A percentile compares a stretch with the other conserved stretches of the same genome.
Evolutionary conservation across 2,888 invertebrate genomes (phyloP).

Genomic region (Caenorhabditis becei): DNA sequence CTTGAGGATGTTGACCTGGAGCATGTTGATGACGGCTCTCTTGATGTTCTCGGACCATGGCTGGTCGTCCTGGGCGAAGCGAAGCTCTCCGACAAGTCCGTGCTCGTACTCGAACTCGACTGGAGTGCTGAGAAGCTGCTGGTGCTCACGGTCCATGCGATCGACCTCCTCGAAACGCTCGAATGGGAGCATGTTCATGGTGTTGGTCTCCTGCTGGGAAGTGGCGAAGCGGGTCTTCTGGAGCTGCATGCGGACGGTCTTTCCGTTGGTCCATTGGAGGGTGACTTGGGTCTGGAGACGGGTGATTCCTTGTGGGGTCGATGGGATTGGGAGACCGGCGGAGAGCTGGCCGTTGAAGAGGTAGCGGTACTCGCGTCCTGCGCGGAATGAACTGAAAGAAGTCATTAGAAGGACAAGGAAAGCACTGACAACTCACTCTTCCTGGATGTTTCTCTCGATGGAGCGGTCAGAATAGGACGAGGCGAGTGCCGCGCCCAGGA

Average conservation of each 20-base stretch:
- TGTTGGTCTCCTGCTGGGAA: constrained; percentile 62
- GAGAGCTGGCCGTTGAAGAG: constrained; percentile 71
- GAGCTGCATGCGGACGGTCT: constrained; percentile 65
- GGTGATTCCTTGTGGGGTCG: constrained; percentile 71
- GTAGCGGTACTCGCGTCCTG: constrained; percentile 68
- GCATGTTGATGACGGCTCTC: constrained; percentile 78
- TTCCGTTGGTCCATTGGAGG: constrained; percentile 67
- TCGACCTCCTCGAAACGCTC: constrained; percentile 60
- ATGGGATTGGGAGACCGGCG: constrained; percentile 73
- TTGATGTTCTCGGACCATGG: constrained; percentile 79
- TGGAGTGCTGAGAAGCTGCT: constrained; percentile 61
- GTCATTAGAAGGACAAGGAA: no score
- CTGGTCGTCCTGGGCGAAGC: constrained; percentile 68
- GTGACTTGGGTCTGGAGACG: constrained; percentile 72
- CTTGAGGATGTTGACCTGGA: constrained; percentile 72
- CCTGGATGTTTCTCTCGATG: constrained; percentile 50
- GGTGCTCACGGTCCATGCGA: constrained; percentile 48
- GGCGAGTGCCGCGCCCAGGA: constrained; percentile 60
- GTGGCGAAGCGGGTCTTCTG: constrained; percentile 65
- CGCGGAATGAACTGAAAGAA: constrained; percentile 62
- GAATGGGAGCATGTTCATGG: constrained; percentile 58
- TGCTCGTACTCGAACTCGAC: constrained; percentile 66
- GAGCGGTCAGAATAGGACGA: constrained; percentile 42
- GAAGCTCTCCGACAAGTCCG: constrained; percentile 66
- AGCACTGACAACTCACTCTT: constrained; percentile 32